Base-by-base conservation (phyloP, 2,797 vertebrate genomes). In the Rhinophrynus dorsalis region DNA sequence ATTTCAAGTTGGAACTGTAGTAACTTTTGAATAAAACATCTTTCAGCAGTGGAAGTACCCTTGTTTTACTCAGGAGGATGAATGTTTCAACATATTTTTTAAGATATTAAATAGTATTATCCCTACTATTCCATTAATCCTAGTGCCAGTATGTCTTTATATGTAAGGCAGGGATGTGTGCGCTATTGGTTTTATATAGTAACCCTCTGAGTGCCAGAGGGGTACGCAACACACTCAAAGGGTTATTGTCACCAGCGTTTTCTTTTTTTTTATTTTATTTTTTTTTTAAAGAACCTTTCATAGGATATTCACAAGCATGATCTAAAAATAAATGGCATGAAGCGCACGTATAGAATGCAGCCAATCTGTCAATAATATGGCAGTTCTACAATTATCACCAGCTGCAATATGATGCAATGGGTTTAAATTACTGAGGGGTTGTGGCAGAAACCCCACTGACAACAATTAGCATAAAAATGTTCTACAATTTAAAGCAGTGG, bases 321-420 rank as follows among this genome's bases (percentile, higher is more conserved):
- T 81, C 74, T 78, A 51, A 70, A 67, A 80, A 72, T 77, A 82
- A 80, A 78, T 70, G 70, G 83, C 78, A 73, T 48, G 84, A 82
- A 74, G 70, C 63, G 59, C 77, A 45, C 57, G 78, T 81, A 74
- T 74, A 68, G 60, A 81, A 81, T 78, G 79, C 79, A 81, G 89
- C 86, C 86, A 81, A 89, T 75, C 79, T 64, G 68, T 78, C 81
- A 71, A 69, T 72, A 72, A 72, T 72, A 71, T 55, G 66, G 79
- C 80, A 81, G 78, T 75, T 72, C 71, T 33, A 73, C 88, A 88
- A 89, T 88, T 86, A 79, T 32, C 67, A 1, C 82, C 88, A 86
- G 86, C 87, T 86, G 87, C 84, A 48, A 71, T 74, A 74, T 80
- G 77, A 83, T 69, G 85, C 83, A 81, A 77, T 73, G 79, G 80